Base-by-base conservation (phyloP, 2,797 vertebrate species). In the Anniella stebbinsi region DNA sequence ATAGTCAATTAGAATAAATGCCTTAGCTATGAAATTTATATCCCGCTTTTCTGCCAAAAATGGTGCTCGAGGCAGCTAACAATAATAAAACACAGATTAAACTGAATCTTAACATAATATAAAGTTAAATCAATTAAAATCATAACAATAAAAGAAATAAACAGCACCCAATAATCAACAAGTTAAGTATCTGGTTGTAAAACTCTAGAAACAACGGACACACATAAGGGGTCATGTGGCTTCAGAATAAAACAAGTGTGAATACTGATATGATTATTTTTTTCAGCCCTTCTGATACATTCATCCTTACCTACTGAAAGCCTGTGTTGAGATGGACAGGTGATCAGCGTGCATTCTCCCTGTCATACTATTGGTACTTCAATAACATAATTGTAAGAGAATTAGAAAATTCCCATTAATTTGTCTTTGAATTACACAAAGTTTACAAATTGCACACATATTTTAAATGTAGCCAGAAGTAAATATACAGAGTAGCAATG, bases 401-500 rank as follows among this genome's bases (percentile, higher is more conserved):
- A 10, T 82, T 13, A 66, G 36, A 15, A 82, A 82, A 82, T 36
- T 80, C 33, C 45, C n/a, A 8, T 10, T 78, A 51, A 23, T 7
- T 51, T n/a, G 33, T 80, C 30, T 67, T 87, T 87, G 30, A 87
- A 36, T 78, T 51, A 13, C 33, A 69, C 4, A 6, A 80, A 41
- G 45, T 51, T 45, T 48, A 51, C 8, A 38, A 17, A 86, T 30
- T 60, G 1, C 28, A 23, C 17, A 21, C 45, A 51, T 67, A 67
- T 86, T 45, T 87, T 41, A 86, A 76, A 57, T 86, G 36, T 13
- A 78, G 12, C 7, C 60, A 80, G 72, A 86, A 63, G 7, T 86
- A 69, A 67, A n/a, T 67, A n/a, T n/a, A 21, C 78, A n/a, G 33
- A 38, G 21, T 28, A 66, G 23, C 28, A 45, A 25, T 25, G 57